Conservation (phyloP, 2,797 vertebrate species). For the Tragelaphus eurycerus region DNA sequence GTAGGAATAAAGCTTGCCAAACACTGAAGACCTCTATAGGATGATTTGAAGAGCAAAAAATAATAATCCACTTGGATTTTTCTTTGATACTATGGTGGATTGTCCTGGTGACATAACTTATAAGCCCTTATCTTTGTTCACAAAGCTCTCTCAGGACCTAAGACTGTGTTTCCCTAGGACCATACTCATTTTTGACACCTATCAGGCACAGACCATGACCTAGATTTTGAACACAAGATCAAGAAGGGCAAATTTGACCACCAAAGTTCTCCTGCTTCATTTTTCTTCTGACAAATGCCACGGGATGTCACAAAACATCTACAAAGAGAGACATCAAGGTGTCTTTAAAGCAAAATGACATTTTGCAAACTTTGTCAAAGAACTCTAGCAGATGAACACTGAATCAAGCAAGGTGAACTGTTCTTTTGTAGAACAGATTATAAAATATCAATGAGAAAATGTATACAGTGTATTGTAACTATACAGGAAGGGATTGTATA, state of each 20-base stretch:
- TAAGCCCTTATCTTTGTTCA: conserved; percentile 56
- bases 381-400: neutral
- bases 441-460: neutral
- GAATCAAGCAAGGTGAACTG: neutral
- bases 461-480: conserved; percentile 5
- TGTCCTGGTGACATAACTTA: conserved; percentile 64
- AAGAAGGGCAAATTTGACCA: neutral
- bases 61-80: conserved; percentile 64
- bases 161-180: neutral
- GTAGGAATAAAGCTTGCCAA: conserved; percentile 59
- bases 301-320: neutral
- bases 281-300: neutral
- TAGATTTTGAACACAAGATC: conserved; percentile 51
- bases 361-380: neutral
- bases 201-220: conserved; percentile 2
- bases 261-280: neutral
- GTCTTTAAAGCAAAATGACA: conserved; percentile 33
- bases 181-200: conserved; percentile 41
- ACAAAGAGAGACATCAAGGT: neutral
- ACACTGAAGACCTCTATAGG: conserved; percentile 40
- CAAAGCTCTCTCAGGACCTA: neutral
- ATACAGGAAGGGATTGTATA: conserved; percentile 52
- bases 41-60: conserved; percentile 63
- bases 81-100: conserved; percentile 55
- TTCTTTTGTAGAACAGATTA: neutral